Evolutionary conservation across 2,113 vertebrate genomes (phyloP), one percentile per base, ranked within the genome.

Genomic region (Dasyornis broadbenti): DNA sequence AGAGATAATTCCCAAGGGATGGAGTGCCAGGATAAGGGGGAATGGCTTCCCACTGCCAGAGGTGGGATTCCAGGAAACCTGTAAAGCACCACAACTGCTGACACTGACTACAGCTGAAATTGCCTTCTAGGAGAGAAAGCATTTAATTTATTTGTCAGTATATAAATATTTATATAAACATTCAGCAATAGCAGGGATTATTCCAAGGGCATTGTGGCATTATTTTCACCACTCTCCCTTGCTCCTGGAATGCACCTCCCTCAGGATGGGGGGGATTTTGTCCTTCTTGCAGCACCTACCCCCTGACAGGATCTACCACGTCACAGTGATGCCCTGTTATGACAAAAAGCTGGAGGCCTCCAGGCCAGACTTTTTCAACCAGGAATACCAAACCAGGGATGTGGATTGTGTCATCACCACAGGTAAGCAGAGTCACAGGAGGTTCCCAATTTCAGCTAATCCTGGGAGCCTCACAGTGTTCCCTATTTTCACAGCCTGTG

Each of bases 321-420:
- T 99, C 49, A 98, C 99, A 0, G 99, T 99, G 44, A 99, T 99
- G 99, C 99, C 99, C 44, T 99, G 99, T 91, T 99, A 99, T 3
- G 99, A 99, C 96, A 99, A 99, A 91, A 99, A 99, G 90, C 98
- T 99, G 7, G 99, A 99, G 91, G 99, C 99, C 10, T 99, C 99
- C 19, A 98, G 99, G 95, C 97, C 98, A 4, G 99, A 99, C 94
- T 99, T 99, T 78, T 99, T 98, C 96, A 94, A 97, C 92, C 82
- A 96, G 22, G 90, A 98, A 17, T 94, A 97, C 44, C 98, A 99
- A 88, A 99, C 98, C 8, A 98, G 99, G 19, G 99, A 99, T 15
- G 99, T 99, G 88, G 99, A 99, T 96, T 99, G 99, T 75, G 99
- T 99, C 53, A 98, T 99, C 95, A 99, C 99, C 8, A 99, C 99